Base-by-base conservation (phyloP, 2,888 invertebrate genomes). In the Hylaea fasciaria region DNA sequence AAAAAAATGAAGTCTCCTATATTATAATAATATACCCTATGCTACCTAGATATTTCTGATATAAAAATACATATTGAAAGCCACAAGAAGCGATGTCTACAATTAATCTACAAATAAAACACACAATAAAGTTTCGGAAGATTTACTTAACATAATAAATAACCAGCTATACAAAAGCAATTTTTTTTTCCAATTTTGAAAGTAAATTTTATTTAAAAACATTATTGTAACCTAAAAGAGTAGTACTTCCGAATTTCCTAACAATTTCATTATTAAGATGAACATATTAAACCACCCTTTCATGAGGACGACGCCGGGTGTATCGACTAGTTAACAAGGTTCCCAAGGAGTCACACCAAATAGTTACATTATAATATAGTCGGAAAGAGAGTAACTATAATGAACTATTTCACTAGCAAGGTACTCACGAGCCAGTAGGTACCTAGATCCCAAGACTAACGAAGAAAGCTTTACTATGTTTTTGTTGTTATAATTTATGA, bases 61-160 rank as follows among this genome's bases (percentile, higher is more conserved):
- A n/a, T n/a, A n/a, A n/a, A n/a, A n/a, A n/a, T n/a, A n/a, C n/a
- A n/a, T n/a, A n/a, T n/a, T n/a, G n/a, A n/a, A n/a, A n/a, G n/a
- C n/a, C n/a, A n/a, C n/a, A n/a, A n/a, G n/a, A n/a, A n/a, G n/a
- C n/a, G n/a, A n/a, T n/a, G n/a, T n/a, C n/a, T n/a, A n/a, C n/a
- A n/a, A n/a, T n/a, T n/a, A n/a, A n/a, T n/a, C n/a, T n/a, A n/a
- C 12, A 74, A 86, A 83, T 80, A 82, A 86, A 84, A 85, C 71
- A 77, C 68, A 60, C 59, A 54, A 52, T 48, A 70, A 80, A 77
- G 81, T 88, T 86, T 80, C 79, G 65, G 81, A 89, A 89, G 85
- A 85, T 89, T 89, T 87, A 86, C 86, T 88, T 89, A 89, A 81
- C 79, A 77, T 84, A 91, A 89, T 90, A 91, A 90, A 91, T 91